phyloP scores from a whole-genome alignment of 2,797 vertebrate species.

The Aldrovandia affinis region DNA sequence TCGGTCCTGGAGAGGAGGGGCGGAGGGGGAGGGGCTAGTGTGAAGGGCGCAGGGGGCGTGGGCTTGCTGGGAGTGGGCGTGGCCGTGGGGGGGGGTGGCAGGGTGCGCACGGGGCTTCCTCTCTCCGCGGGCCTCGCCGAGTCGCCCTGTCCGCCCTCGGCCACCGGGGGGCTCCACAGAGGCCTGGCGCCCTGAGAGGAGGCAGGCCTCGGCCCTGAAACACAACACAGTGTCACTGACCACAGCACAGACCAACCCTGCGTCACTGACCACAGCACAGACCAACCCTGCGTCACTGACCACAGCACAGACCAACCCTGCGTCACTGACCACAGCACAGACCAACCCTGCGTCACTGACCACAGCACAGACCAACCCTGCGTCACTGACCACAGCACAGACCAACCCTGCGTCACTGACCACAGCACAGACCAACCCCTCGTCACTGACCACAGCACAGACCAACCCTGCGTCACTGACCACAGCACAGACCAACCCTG shows the following conservation, averaged over 20 bases:
- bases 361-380: not conserved
- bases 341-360: not conserved
- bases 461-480: too few relatives aligned
- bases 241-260: constrained; percentile 22
- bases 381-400: too few relatives aligned
- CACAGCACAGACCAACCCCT: too few relatives aligned
- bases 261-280: not conserved
- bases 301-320: not conserved
- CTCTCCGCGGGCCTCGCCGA: constrained; percentile 56
- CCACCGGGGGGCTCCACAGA: constrained; percentile 68
- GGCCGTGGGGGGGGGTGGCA: constrained; percentile 60
- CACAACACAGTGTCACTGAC: constrained; percentile 12
- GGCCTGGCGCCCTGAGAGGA: constrained; percentile 74
- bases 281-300: not conserved
- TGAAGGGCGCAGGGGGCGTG: constrained; percentile 53
- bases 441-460: too few relatives aligned
- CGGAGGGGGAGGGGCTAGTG: constrained; percentile 56
- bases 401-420: too few relatives aligned
- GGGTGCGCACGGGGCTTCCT: constrained; percentile 55
- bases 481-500: too few relatives aligned
- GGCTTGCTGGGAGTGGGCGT: constrained; percentile 66
- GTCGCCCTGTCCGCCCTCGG: constrained; percentile 48
- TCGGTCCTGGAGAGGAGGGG: constrained; percentile 68
- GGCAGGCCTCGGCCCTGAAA: constrained; percentile 68
- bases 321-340: not conserved